Base-by-base conservation (phyloP, 2,888 invertebrate genomes). In the Metalampra italica region DNA sequence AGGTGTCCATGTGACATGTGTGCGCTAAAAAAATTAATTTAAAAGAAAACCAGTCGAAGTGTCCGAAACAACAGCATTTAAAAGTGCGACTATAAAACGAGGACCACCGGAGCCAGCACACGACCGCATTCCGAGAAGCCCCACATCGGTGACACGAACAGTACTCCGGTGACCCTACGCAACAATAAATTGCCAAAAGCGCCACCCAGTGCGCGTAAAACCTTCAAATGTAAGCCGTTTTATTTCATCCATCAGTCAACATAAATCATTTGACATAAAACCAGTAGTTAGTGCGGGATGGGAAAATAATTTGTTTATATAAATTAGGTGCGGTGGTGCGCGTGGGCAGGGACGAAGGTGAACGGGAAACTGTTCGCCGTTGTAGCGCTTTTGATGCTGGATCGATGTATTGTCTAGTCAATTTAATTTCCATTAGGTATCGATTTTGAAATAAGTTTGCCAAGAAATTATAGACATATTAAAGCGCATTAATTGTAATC, bases 281-380 rank as follows among this genome's bases (percentile, higher is more conserved):
- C 76, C 82, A 82, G 82, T 81, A 82, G 82, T 80, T 76, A 69
- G 68, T 60, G 57, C 59, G 62, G 75, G 75, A 78, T 79, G 78
- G 68, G 78, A 78, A 77, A 77, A 78, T 80, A 78, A 81, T 80
- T 80, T 82, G 78, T 82, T 80, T 73, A 78, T 75, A 81, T 80
- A 79, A 81, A 79, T 82, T 75, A 82, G 68, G 67, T 57, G 52
- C 62, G 53, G 68, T 60, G 51, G 57, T 54, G 60, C 57, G 82
- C 82, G 82, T 81, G 77, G 84, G 81, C 60, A 55, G 73, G 50
- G 53, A 22, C 22, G 2, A 22, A 69, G 71, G 73, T 70, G 75
- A 72, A 77, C 76, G 75, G 74, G 64, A 69, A 68, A 65, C 68
- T 7, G 39, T 15, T 12, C 11, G 14, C 3, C 14, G 8, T 4